Evolutionary conservation across 2,888 invertebrate species (phyloP), one percentile per base, ranked within the genome.

Genomic region (Stenodema calcarata): DNA sequence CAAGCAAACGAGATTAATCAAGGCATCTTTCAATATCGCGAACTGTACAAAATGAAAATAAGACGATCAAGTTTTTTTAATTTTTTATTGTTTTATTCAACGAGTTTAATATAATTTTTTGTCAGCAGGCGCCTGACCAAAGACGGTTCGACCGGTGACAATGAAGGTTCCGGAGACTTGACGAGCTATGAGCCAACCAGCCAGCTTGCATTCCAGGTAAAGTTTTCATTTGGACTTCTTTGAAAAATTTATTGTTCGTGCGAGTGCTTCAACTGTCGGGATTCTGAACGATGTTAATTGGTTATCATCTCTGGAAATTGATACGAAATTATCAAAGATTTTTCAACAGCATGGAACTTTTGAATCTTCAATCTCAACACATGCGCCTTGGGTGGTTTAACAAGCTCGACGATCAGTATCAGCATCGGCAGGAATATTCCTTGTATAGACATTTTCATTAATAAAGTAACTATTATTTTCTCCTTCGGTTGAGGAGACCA

Each of bases 81-180:
- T 4, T n/a, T n/a, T n/a, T n/a, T n/a, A n/a, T n/a, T n/a, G n/a
- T n/a, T n/a, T n/a, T 0, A 23, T 62, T 62, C 27, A 18, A 1
- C 12, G 27, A 18, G 54, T 54, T 18, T 54, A 27, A 62, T 23
- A 62, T 62, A 9, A 62, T 23, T 78, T 82, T 69, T 42, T 82
- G 82, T 82, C 82, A 82, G 82, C 82, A 82, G 82, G 82, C 82
- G 82, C 82, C 82, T 30, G 62, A 82, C 82, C 82, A 69, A 69
- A 82, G 82, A 54, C 62, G 82, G 82, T 11, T 1, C 1, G 23
- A 42, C 82, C 18, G 27, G 16, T 27, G 41, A 69, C 82, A 70
- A 82, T 70, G 50, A 54, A 2, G 80, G 27, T 11, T 62, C 62
- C 50, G 11, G 23, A 23, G 54, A 28, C 47, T 3, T 30, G 80